These are phyloP conservation scores for Drosophila takahashii DNA, from an alignment of 1,140 invertebrate species.

Conservation along the genomic window DNA sequence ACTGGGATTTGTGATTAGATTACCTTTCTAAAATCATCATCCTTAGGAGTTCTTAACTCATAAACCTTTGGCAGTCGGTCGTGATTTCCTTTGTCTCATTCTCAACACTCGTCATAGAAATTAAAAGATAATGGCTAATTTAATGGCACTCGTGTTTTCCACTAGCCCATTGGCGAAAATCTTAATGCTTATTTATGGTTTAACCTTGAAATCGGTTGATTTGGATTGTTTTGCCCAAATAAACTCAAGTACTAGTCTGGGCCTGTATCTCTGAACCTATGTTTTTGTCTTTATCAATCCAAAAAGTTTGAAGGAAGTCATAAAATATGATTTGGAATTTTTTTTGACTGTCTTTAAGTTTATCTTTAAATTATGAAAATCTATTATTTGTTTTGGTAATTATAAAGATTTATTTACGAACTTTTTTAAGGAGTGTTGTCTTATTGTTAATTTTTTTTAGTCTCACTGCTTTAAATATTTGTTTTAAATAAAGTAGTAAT, in stretches of 20 bases:
- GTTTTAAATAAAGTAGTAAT: no score
- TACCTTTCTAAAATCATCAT: constrained; percentile 3
- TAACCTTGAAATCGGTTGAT: constrained; percentile 23
- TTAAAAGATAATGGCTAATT: constrained; percentile 4
- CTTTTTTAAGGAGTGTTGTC: background rate
- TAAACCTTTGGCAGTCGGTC: constrained; percentile 1
- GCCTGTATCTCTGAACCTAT: background rate
- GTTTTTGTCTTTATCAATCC: constrained; percentile 1
- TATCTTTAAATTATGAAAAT: no score
- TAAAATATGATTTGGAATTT: background rate
- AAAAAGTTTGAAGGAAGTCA: background rate
- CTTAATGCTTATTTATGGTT: constrained; percentile 36
- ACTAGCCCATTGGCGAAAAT: constrained; percentile 8
- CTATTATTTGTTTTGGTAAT: no score
- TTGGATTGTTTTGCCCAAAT: constrained; percentile 30
- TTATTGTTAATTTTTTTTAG: background rate
- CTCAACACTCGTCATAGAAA: constrained; percentile 4
- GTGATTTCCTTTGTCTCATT: constrained; percentile 40
- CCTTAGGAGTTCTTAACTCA: constrained; percentile 1
- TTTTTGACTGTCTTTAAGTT: background rate
- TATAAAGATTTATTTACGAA: no score
- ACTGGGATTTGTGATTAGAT: constrained; percentile 39
- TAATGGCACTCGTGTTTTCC: constrained; percentile 3
- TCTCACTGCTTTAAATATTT: no score
- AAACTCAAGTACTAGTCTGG: constrained; percentile 22